Evolutionary conservation across 2,888 invertebrate species (phyloP).

Genomic region (Sthenelais limicola): DNA sequence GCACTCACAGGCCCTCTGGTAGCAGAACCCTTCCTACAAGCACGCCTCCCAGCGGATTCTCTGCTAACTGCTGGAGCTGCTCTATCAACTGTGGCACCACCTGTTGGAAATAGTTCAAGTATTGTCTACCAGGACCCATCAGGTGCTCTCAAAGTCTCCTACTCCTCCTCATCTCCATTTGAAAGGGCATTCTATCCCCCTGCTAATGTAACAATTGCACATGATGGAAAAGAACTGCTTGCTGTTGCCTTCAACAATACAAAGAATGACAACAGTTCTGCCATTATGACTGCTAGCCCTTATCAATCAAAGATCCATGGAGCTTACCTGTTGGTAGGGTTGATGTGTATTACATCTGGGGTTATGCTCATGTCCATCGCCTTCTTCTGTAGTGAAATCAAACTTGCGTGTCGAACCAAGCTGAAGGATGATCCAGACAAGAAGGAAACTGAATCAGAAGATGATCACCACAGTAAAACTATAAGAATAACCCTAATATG

Average conservation of each 20-base stretch:
- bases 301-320: conserved; percentile 8
- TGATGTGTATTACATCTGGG: background rate
- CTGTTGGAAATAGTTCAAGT: background rate
- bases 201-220: too few relatives aligned
- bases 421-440: background rate
- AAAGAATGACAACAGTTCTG: too few relatives aligned
- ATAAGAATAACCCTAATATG: background rate
- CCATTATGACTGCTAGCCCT: too few relatives aligned
- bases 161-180: too few relatives aligned
- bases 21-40: conserved; percentile 31
- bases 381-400: conserved; percentile 1
- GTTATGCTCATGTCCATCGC: background rate
- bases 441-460: background rate
- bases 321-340: conserved; percentile 13
- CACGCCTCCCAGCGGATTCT: background rate
- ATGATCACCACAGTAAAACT: too few relatives aligned
- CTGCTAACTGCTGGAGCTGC: too few relatives aligned
- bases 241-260: too few relatives aligned
- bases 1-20: conserved; percentile 18
- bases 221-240: too few relatives aligned
- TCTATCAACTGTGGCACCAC: background rate
- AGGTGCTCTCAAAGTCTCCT: too few relatives aligned
- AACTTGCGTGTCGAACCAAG: conserved; percentile 10
- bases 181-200: too few relatives aligned
- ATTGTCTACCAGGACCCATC: conserved; percentile 1